Base-by-base conservation (phyloP, 2,797 vertebrate genomes). In the Alauda arvensis region DNA sequence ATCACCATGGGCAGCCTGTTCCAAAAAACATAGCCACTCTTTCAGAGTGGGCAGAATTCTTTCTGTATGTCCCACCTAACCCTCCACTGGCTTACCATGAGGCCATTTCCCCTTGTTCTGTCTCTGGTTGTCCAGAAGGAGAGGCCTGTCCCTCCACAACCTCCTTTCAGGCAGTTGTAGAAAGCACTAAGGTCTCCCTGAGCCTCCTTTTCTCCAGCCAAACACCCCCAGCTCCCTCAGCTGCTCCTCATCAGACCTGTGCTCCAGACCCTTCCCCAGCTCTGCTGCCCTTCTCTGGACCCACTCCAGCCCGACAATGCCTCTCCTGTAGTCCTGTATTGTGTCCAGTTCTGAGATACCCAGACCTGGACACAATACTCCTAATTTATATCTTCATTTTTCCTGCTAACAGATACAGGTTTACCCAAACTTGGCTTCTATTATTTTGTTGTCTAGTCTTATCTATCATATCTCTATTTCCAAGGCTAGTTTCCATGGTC, bases 221-320 rank as follows among this genome's bases (percentile, higher is more conserved):
- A 72, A 12, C 31, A 23, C 1, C 6, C 18, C 15, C 29, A 56
- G 33, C 21, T 66, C 18, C 8, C 33, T 14, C 40, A 46, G 10
- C 31, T 52, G 9, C 21, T 28, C 15, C 31, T 46, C 46, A 60
- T 5, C 34, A 45, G 14, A 12, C 6, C 10, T 65, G 20, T 51
- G 24, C 24, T 71, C 20, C 59, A 45, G 12, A 57, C 9, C n/a
- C 21, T 46, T n/a, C 8, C 11, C 2, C 46, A 72, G 18, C 7
- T n/a, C 18, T 3, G 1, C 1, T 23, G 3, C 21, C 12, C 12
- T 46, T 26, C 20, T 1, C 21, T 60, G 34, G 7, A 23, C 3
- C 0, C 0, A 0, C 0, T 42, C 6, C 26, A 72, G 18, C 25
- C 7, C 26, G 10, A 40, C 76, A 40, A 4, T 16, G 5, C 6